Base-by-base conservation (phyloP, 1,140 invertebrate species). In the Drosophila nigrodunni region DNA sequence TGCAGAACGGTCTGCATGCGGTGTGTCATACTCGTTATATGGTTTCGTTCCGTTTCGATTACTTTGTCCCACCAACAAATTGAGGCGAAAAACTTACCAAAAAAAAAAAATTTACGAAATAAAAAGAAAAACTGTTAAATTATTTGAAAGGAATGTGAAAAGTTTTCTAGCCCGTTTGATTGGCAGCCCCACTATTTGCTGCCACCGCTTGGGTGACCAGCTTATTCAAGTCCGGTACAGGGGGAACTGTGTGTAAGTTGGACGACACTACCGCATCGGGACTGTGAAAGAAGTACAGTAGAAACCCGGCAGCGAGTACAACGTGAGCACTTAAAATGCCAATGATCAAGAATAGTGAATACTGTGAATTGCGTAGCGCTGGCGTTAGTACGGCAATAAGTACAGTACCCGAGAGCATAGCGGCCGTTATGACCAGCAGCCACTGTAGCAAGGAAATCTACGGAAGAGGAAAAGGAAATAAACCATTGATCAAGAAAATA, bases 381-480 rank as follows among this genome's bases (percentile, higher is more conserved):
- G 97, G 97, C 81, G 96, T 94, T 1, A 99, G 93, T 54, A 97
- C 96, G 35, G 96, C 94, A 25, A 98, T 93, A 13, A 99, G 93
- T 18, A 98, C 97, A 43, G 95, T 95, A 21, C 98, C 98, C 34
- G 97, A 98, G 5, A 98, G 92, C 34, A 95, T 92, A 11, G 97
- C 95, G 2, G 96, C 97, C 68, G 96, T 92, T 46, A 97, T 92
- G 0, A 98, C 96, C 44, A 99, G 93, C 25, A 96, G 80, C 98
- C 98, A 99, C 83, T 98, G 97, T 13, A 99, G 93, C 94, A 96
- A 95, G 4, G 93, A 94, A 7, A 98, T 94, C 93, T 96, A 95
- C 18, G 37, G 10, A 60, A 30, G 18, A 13, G 7, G 1, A 49
- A 15, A 11, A 8, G 7, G 0, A 49, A 15, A 18, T 35, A 10